A percentile compares a stretch with the other conserved stretches of the same genome.
Conservation (phyloP, 2,797 vertebrate species). For the Hydrocynus forskahlii region DNA sequence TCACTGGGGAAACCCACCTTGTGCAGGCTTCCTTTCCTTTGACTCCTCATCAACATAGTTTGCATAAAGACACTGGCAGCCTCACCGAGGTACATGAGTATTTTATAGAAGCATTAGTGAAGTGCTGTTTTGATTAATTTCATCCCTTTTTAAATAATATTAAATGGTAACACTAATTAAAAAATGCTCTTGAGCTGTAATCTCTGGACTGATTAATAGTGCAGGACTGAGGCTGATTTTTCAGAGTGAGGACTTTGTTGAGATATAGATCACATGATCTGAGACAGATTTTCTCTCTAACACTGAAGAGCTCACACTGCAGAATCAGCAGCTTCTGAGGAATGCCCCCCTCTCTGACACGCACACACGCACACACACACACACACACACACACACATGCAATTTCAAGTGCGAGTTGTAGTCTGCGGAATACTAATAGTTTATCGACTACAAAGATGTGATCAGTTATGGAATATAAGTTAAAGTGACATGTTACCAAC, state of each 20-base stretch:
- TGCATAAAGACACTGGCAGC: neutral
- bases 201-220: constrained; percentile 45
- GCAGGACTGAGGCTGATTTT: constrained; percentile 10
- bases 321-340: constrained; percentile 59
- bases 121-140: constrained; percentile 41
- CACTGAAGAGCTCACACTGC: constrained; percentile 59
- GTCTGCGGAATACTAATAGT: neutral
- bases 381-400: constrained; percentile 5
- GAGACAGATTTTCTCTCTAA: constrained; percentile 54
- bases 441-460: neutral
- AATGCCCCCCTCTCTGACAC: constrained; percentile 35
- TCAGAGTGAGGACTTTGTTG: constrained; percentile 54
- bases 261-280: constrained; percentile 58
- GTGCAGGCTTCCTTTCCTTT: too few species aligned
- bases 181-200: constrained; percentile 50
- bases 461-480: constrained; percentile 6
- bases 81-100: neutral
- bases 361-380: neutral
- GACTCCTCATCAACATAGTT: neutral
- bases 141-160: constrained; percentile 49
- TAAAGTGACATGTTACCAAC: neutral
- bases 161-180: constrained; percentile 32
- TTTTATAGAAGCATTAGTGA: constrained; percentile 22
- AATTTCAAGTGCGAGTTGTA: neutral
- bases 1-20: too few species aligned